Evolutionary conservation across 2,888 invertebrate genomes (phyloP), one percentile per base, ranked within the genome.

Genomic region (Thymelicus lineola): DNA sequence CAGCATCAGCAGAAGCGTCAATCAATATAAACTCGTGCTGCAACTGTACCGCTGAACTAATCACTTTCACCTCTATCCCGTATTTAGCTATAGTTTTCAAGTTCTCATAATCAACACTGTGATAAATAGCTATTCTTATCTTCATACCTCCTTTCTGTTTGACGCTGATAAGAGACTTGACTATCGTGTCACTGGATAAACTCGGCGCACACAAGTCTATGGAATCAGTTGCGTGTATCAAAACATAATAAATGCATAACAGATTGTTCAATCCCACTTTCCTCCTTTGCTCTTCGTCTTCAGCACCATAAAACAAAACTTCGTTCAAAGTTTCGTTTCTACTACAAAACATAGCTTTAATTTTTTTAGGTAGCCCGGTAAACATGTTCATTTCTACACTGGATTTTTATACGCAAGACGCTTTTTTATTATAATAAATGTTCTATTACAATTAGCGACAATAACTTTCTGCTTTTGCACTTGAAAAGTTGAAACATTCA

Each of bases 1-100:
- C 77, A 3, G 85, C 81, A n/a, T 83, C 85, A 63, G 60, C 5
- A 53, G 67, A 9, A 71, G 80, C 84, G 67, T 91, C 89, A 7
- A 91, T 77, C 65, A 91, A 76, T 68, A 88, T 76, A 66, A 90
- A 90, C 71, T 90, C 87, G 58, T 90, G 86, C 72, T 83, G 86
- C 64, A 90, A 72, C 14, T 77, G 79, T 10, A 86, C 80, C 6
- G 63, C 45, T 1, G 84, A 77, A 12, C 75, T 80, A 5, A 87
- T 80, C 3, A 85, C 74, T 74, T 86, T 89, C 14, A 90, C 85
- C 74, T 85, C 81, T 6, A 90, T 83, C 3, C 83, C 86, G 60
- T 78, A 74, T 65, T 81, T 76, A n/a, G 78, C 75, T 28, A 89
- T 79, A 50, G 74, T 71, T 17, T 80, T 74, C 46, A 85, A 73